phyloP scores from a whole-genome alignment of 1,140 invertebrate genomes.

The Eupeodes corollae region DNA sequence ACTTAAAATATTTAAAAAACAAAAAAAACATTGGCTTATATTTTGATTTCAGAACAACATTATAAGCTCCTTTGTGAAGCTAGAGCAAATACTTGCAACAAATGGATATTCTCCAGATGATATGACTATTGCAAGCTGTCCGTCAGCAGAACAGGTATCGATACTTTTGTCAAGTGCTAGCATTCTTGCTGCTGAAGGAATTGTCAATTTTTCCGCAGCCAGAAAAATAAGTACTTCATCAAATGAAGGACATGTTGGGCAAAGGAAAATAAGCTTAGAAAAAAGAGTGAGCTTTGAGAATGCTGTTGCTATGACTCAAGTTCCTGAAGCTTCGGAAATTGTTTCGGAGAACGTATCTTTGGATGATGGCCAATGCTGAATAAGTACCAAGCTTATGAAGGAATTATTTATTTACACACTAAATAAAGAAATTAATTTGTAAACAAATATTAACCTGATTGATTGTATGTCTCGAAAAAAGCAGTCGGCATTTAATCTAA shows the following conservation, averaged over 20 bases:
- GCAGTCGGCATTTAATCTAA: too few species aligned
- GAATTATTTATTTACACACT: too few species aligned
- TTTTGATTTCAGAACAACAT: slow-evolving; percentile 66
- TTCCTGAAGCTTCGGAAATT: too few species aligned
- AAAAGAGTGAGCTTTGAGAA: slow-evolving; percentile 7
- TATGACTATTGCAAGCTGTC: slow-evolving; percentile 70
- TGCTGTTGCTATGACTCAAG: too few species aligned
- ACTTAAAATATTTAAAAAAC: slow-evolving; percentile 1
- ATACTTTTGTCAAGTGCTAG: slow-evolving; percentile 70
- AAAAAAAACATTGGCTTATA: background rate
- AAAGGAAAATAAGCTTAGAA: slow-evolving; percentile 16
- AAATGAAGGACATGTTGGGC: background rate
- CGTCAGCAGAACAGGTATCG: slow-evolving; percentile 83
- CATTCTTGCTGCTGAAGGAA: slow-evolving; percentile 40
- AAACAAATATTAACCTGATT: too few species aligned
- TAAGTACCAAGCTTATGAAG: too few species aligned
- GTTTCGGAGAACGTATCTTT: too few species aligned
- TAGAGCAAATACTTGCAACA: slow-evolving; percentile 61
- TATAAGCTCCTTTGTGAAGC: slow-evolving; percentile 70
- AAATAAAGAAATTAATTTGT: too few species aligned
- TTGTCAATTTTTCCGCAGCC: slow-evolving; percentile 25
- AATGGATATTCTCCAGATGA: slow-evolving; percentile 71
- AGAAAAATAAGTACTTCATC: slow-evolving; percentile 30
- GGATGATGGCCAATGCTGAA: too few species aligned
- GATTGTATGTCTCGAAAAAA: too few species aligned